A percentile compares a stretch with the other conserved stretches of the same genome.
Evolutionary conservation across 2,888 invertebrate genomes (phyloP).

Genomic region (Terebella lapidaria): DNA sequence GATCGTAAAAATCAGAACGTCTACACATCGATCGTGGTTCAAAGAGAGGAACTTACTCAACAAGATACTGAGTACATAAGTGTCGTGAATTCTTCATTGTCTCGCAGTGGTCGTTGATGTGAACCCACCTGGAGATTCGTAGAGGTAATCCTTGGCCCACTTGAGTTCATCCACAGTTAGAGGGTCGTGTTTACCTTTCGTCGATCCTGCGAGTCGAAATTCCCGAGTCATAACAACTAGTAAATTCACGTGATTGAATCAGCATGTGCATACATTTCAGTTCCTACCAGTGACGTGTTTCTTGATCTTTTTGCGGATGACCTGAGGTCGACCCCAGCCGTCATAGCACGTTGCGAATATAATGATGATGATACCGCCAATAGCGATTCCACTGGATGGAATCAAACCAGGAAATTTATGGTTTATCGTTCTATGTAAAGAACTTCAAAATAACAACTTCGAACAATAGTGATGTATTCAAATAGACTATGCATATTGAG

Average conservation of each 20-base stretch:
- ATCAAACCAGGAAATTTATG: too few relatives aligned
- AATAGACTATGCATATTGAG: too few relatives aligned
- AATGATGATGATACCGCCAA: not conserved
- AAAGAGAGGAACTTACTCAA: too few relatives aligned
- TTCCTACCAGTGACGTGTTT: not conserved
- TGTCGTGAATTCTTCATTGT: too few relatives aligned
- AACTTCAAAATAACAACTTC: too few relatives aligned
- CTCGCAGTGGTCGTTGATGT: too few relatives aligned
- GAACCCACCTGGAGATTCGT: not conserved
- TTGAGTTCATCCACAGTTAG: not conserved
- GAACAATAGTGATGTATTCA: too few relatives aligned
- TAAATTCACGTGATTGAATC: too few relatives aligned
- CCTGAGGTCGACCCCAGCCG: not conserved
- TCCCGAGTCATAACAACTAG: not conserved
- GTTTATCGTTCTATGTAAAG: too few relatives aligned
- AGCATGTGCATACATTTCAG: not conserved
- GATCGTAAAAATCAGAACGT: too few relatives aligned
- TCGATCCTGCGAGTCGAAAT: not conserved
- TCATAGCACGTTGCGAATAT: not conserved
- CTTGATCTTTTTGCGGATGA: not conserved
- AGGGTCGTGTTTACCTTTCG: not conserved
- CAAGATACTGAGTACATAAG: too few relatives aligned
- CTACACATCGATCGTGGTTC: too few relatives aligned
- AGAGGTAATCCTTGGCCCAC: not conserved
- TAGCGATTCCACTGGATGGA: not conserved